Conservation (phyloP, 2,797 vertebrate species). For the Pantherophis alleghaniensis region DNA sequence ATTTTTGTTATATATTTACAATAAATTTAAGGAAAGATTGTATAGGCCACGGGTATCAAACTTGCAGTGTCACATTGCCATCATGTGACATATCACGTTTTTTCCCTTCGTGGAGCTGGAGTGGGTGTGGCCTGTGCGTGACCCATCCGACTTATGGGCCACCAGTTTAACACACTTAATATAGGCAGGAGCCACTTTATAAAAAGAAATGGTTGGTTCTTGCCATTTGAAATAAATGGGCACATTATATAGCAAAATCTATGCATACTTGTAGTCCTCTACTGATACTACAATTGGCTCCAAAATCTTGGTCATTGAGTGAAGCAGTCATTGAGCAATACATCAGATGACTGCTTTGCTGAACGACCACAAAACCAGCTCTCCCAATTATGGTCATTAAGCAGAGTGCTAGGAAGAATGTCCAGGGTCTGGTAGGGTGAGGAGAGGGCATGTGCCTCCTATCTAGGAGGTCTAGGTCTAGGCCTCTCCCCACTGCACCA, state of each 20-base stretch:
- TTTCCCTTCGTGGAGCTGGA: too few relatives aligned
- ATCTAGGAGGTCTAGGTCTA: neutral
- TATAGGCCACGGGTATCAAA: too few relatives aligned
- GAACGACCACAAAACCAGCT: neutral
- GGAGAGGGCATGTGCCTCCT: neutral
- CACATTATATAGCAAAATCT: neutral
- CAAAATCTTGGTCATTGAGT: neutral
- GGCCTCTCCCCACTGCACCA: neutral
- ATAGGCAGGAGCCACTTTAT: neutral
- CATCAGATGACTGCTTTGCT: neutral
- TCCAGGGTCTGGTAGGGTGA: neutral
- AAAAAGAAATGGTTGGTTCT: neutral
- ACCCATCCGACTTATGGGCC: too few relatives aligned
- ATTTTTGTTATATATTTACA: neutral
- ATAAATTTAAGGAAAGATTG: neutral
- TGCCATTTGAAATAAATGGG: neutral
- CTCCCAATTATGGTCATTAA: neutral
- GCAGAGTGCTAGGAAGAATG: neutral
- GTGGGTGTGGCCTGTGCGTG: too few relatives aligned
- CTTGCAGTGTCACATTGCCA: too few relatives aligned
- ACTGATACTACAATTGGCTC: neutral
- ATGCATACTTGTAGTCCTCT: neutral
- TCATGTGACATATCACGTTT: too few relatives aligned
- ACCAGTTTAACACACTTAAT: too few relatives aligned
- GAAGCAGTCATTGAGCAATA: neutral